These are phyloP conservation scores for Margarornis squamiger DNA, from an alignment of 2,797 vertebrate species.

Conservation along the genomic window DNA sequence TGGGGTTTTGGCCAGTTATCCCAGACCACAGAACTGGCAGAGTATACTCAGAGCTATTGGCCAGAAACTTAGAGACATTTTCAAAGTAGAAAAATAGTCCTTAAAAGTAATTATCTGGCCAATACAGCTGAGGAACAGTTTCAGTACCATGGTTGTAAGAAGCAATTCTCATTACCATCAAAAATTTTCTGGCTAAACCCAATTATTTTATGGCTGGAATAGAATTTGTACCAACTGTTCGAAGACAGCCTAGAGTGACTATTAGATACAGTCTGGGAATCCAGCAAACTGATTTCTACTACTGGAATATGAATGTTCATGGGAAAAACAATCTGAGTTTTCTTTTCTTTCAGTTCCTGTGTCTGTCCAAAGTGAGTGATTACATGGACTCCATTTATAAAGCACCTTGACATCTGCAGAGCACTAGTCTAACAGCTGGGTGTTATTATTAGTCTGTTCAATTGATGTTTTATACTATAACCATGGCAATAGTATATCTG, in stretches of 20 bases:
- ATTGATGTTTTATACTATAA: slow-evolving; percentile 19
- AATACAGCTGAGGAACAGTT: not conserved
- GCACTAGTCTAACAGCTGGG: slow-evolving; percentile 15
- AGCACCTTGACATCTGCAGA: slow-evolving; percentile 25
- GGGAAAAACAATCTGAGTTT: not conserved
- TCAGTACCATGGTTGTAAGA: not conserved
- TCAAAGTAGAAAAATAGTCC: not conserved
- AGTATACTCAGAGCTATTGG: not conserved
- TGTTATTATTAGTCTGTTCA: slow-evolving; percentile 21
- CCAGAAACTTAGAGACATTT: not conserved
- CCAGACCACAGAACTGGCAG: not conserved
- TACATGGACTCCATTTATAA: not conserved
- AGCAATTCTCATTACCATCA: not conserved
- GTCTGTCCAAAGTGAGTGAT: not conserved
- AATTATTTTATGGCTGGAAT: not conserved
- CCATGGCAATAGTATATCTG: slow-evolving; percentile 12
- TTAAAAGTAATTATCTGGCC: not conserved
- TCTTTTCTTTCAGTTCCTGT: not conserved
- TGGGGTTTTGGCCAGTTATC: not conserved
- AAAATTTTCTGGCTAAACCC: not conserved
- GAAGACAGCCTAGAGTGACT: not conserved
- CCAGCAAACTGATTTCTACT: not conserved
- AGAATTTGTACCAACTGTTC: not conserved
- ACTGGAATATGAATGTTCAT: not conserved
- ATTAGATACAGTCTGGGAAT: not conserved